Conservation (phyloP, 37 sponge, comb jelly and placozoan species). For the Diacarnus erythraeanus region DNA sequence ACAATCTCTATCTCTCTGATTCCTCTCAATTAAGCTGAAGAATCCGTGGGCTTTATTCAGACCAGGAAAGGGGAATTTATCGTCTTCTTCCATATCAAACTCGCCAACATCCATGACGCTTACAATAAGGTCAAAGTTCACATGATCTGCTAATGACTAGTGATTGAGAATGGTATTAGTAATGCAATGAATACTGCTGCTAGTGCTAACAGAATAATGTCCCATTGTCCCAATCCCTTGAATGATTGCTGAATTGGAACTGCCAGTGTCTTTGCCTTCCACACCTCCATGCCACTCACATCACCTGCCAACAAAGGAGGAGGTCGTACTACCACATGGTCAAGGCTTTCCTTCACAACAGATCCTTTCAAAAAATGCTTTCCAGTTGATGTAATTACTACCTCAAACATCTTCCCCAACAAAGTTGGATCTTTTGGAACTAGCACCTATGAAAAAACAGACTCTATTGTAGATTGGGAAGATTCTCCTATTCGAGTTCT, state of each 20-base stretch:
- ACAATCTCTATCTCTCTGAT: slow-evolving; percentile 23
- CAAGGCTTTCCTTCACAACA: slow-evolving; percentile 7
- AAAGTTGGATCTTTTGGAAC: slow-evolving; percentile 59
- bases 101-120: not conserved
- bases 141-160: not conserved
- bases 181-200: not conserved
- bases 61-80: slow-evolving; percentile 8
- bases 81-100: not conserved
- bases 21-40: slow-evolving; percentile 21
- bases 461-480: too few relatives aligned
- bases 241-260: not conserved
- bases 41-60: slow-evolving; percentile 45
- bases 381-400: slow-evolving; percentile 72
- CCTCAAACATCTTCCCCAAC: slow-evolving; percentile 73
- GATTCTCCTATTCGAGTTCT: not conserved
- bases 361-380: slow-evolving; percentile 85
- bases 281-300: slow-evolving; percentile 12
- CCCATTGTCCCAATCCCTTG: not conserved
- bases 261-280: not conserved
- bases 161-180: not conserved
- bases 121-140: not conserved
- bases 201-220: not conserved
- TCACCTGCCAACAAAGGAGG: slow-evolving; percentile 3
- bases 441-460: slow-evolving; percentile 74
- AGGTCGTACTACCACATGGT: not conserved